Conservation (phyloP, 2,888 invertebrate species). For the Entomobrya multifasciata region DNA sequence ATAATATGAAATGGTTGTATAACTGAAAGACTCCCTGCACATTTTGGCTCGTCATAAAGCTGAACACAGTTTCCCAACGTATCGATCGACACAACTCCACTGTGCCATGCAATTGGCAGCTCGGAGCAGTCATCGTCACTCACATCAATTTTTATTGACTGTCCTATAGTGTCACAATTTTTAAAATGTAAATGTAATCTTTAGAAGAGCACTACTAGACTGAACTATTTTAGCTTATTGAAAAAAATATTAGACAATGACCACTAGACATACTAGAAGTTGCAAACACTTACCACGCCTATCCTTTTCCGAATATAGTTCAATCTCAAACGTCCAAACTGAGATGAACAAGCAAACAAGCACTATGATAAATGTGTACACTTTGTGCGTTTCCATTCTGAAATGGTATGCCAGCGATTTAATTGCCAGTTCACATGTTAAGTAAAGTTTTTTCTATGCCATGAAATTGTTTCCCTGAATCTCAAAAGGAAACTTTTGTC, state of each 20-base stretch:
- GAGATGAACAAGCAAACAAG: constrained; percentile 37
- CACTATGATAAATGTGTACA: constrained; percentile 40
- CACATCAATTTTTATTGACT: constrained; percentile 72
- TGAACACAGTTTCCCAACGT: constrained; percentile 74
- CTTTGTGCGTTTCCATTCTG: constrained; percentile 58
- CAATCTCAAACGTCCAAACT: constrained; percentile 62
- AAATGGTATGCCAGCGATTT: background rate
- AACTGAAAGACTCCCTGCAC: constrained; percentile 72
- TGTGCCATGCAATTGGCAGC: constrained; percentile 68
- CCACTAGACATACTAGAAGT: background rate
- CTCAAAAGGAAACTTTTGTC: constrained; percentile 2
- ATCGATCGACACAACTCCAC: constrained; percentile 64
- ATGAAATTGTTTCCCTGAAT: background rate
- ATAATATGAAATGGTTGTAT: constrained; percentile 74
- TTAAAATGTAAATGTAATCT: no score
- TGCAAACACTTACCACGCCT: constrained; percentile 69
- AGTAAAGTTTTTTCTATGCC: background rate
- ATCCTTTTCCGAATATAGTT: constrained; percentile 73
- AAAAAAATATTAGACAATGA: background rate
- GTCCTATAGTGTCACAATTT: constrained; percentile 60
- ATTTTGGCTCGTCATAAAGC: constrained; percentile 73
- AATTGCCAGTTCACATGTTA: constrained; percentile 56
- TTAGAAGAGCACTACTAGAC: no score
- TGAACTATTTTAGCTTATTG: no score
- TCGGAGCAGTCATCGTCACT: constrained; percentile 74